Base-by-base conservation (phyloP, 2,888 invertebrate genomes). In the Nephrocerus scutellatus region DNA sequence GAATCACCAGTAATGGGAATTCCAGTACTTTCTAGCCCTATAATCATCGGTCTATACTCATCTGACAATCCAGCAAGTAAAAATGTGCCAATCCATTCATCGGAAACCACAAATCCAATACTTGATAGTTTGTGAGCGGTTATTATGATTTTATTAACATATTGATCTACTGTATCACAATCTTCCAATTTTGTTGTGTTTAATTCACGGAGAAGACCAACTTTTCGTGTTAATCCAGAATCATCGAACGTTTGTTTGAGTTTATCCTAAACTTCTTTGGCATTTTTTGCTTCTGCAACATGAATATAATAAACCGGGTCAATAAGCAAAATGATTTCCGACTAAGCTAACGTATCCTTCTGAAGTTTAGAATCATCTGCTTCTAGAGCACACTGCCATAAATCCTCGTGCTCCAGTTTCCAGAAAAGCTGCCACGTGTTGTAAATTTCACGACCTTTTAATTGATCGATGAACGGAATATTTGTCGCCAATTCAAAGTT, bases 11-110 rank as follows among this genome's bases (percentile, higher is more conserved):
- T 49, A 15, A 59, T 52, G n/a, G 30, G 10, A 1, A 40, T 48
- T 31, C 54, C 52, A n/a, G 46, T 53, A 26, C 40, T 52, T 3
- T 43, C 39, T 4, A 43, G 19, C 10, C 31, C 38, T 41, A 46
- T 46, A 3, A 58, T 52, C 54, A 60, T 58, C 6, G 26, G 20
- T 15, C 35, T 13, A 26, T 35, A 6, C 51, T 55, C 23, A 8
- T 55, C 53, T 6, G 54, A 48, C 8, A 59, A 36, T 13, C 53
- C 54, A 13, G 54, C 52, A n/a, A 60, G 36, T 18, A 60, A 36
- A 10, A 60, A 38, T 5, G 53, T 52, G 12, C 52, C 56, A 6
- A 58, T 36, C 52, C 53, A 57, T 14, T 51, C 41, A n/a, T 43
- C 41, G 16, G 23, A 31, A 9, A 41, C 14, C 6, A 24, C 22